These are phyloP conservation scores for Bembecia ichneumoniformis DNA, from an alignment of 2,888 invertebrate genomes.

Conservation along the genomic window DNA sequence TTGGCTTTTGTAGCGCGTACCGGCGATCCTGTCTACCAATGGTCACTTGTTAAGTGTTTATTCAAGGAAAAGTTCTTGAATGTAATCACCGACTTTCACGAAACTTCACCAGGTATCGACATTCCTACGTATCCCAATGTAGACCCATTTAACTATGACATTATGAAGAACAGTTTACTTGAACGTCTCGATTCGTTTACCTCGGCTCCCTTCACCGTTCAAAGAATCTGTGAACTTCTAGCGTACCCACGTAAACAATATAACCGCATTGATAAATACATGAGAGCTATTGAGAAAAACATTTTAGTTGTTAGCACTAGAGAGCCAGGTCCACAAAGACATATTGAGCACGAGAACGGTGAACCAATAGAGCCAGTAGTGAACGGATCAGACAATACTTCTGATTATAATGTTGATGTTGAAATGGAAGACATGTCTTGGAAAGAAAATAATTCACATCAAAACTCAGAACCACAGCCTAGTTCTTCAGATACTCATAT, in stretches of 20 bases:
- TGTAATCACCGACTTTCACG: slow-evolving; percentile 90
- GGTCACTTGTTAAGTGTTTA: slow-evolving; percentile 88
- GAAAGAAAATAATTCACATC: slow-evolving; percentile 51
- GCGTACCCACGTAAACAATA: slow-evolving; percentile 94
- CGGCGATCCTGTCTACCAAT: slow-evolving; percentile 94
- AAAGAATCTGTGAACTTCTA: slow-evolving; percentile 94
- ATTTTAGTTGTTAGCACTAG: slow-evolving; percentile 87
- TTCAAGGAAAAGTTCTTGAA: slow-evolving; percentile 89
- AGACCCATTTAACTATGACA: slow-evolving; percentile 90
- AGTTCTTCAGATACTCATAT: slow-evolving; percentile 56
- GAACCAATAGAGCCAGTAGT: slow-evolving; percentile 74
- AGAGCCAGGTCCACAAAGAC: slow-evolving; percentile 76
- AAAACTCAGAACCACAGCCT: slow-evolving; percentile 47
- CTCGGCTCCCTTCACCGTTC: slow-evolving; percentile 96
- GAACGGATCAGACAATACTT: slow-evolving; percentile 73
- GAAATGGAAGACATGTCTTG: slow-evolving; percentile 70
- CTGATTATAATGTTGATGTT: slow-evolving; percentile 68
- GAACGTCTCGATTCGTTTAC: slow-evolving; percentile 87
- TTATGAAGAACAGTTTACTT: slow-evolving; percentile 86
- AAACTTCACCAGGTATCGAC: slow-evolving; percentile 82
- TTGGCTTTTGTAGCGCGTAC: slow-evolving; percentile 92
- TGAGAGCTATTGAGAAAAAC: slow-evolving; percentile 97
- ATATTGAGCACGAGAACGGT: slow-evolving; percentile 76
- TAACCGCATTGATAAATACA: slow-evolving; percentile 94
- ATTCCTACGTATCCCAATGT: slow-evolving; percentile 92